These are phyloP conservation scores for Amiota minor DNA, from an alignment of 2,888 invertebrate genomes.

Conservation along the genomic window DNA sequence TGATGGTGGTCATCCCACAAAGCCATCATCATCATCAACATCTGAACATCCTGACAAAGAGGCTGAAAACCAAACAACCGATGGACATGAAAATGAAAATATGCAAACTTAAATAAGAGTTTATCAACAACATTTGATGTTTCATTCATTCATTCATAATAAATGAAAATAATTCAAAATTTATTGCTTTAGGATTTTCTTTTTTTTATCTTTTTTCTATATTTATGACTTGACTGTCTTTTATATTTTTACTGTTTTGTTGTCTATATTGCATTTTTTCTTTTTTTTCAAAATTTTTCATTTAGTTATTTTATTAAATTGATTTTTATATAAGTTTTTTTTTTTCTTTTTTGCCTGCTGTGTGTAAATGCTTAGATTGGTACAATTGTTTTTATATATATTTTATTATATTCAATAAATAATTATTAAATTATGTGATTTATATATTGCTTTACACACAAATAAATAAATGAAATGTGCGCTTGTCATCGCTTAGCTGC, in stretches of 20 bases:
- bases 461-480: neutral
- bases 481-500: neutral
- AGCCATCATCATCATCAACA: slow-evolving; percentile 27
- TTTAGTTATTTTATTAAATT: no score
- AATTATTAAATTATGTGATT: no score
- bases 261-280: slow-evolving; percentile 44
- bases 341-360: slow-evolving; percentile 15
- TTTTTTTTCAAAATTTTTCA: neutral
- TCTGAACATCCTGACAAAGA: slow-evolving; percentile 23
- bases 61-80: neutral
- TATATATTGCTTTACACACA: no score
- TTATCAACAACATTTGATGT: neutral
- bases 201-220: neutral
- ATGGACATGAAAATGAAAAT: slow-evolving; percentile 9
- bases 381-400: no score
- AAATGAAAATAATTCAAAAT: no score
- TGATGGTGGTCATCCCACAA: slow-evolving; percentile 30
- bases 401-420: no score
- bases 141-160: neutral
- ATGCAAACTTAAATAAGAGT: neutral
- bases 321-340: neutral
- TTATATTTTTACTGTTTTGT: slow-evolving; percentile 48
- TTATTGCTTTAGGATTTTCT: no score
- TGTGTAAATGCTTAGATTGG: slow-evolving; percentile 34
- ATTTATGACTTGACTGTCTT: slow-evolving; percentile 46